These are phyloP conservation scores for Stegodyphus dumicola DNA, from an alignment of 1,140 invertebrate species.

Conservation along the genomic window DNA sequence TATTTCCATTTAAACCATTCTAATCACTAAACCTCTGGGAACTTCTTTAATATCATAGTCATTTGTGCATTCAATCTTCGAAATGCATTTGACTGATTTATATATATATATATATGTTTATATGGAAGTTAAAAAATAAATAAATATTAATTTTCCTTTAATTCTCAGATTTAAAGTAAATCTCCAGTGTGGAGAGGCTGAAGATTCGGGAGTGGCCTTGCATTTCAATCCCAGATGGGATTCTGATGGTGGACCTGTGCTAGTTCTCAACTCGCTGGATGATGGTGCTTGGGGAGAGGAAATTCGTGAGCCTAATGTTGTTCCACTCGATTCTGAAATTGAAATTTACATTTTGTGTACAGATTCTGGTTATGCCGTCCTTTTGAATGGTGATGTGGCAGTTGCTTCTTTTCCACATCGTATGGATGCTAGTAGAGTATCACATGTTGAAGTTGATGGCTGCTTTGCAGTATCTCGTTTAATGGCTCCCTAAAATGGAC, in stretches of 20 bases:
- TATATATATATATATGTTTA: too few species aligned
- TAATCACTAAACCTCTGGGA: too few species aligned
- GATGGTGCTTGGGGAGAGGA: constrained; percentile 41
- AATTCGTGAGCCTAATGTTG: constrained; percentile 11
- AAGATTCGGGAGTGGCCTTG: constrained; percentile 21
- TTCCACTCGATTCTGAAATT: constrained; percentile 14
- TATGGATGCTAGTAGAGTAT: not conserved
- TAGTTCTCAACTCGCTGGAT: constrained; percentile 33
- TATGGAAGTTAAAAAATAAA: too few species aligned
- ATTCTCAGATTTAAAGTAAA: constrained; percentile 36
- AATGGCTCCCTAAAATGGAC: not conserved
- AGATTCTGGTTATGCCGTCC: not conserved
- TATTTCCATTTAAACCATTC: too few species aligned
- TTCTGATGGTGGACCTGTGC: not conserved
- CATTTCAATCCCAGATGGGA: constrained; percentile 43
- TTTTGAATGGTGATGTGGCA: constrained; percentile 17
- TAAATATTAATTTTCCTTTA: too few species aligned
- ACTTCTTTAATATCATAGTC: too few species aligned
- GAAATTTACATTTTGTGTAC: constrained; percentile 29
- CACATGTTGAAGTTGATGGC: constrained; percentile 23
- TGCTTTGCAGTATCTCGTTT: constrained; percentile 7
- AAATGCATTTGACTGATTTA: too few species aligned
- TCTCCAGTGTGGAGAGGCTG: constrained; percentile 7
- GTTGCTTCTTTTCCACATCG: constrained; percentile 23
- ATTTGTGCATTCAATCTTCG: too few species aligned